Evolutionary conservation across 2,113 vertebrate species (phyloP).

Genomic region (Climacteris rufus): DNA sequence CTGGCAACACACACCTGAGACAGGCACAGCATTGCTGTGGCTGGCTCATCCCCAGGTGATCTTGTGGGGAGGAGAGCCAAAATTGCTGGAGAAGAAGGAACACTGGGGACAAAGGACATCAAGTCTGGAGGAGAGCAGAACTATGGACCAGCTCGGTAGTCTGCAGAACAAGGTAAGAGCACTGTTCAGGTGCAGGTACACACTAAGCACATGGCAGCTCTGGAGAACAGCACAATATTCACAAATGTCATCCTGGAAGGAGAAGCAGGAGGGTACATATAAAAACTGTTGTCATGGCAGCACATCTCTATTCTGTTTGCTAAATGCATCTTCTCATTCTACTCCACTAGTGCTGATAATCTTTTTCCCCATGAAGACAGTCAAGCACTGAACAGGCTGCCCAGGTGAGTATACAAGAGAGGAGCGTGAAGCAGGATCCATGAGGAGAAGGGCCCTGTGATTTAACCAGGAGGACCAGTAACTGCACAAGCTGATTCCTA

Average conservation of each 20-base stretch:
- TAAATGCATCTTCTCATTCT: not conserved
- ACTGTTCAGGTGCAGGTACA: not conserved
- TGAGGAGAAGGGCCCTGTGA: not conserved
- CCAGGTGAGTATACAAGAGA: not conserved
- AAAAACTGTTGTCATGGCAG: not conserved
- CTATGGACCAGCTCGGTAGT: not conserved
- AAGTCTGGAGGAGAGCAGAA: not conserved
- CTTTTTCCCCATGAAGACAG: not conserved
- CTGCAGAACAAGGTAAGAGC: not conserved
- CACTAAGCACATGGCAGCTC: not conserved
- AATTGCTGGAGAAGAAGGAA: not conserved
- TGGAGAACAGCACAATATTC: not conserved
- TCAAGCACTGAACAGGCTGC: not conserved
- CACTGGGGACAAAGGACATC: not conserved
- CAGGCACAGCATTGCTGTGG: not conserved
- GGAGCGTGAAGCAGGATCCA: not conserved
- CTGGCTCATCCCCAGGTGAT: not conserved
- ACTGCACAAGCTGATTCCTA: not conserved
- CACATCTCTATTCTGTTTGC: not conserved
- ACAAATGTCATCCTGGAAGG: not conserved
- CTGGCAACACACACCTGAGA: not conserved
- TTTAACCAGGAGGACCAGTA: not conserved
- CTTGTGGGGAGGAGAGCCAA: not conserved
- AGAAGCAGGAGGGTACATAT: not conserved
- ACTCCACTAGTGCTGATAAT: not conserved